Percentiles rank a stretch among this genome's conserved stretches.
These are phyloP conservation scores for Crocallis elinguaria DNA, from an alignment of 2,888 invertebrate species.

Conservation along the genomic window DNA sequence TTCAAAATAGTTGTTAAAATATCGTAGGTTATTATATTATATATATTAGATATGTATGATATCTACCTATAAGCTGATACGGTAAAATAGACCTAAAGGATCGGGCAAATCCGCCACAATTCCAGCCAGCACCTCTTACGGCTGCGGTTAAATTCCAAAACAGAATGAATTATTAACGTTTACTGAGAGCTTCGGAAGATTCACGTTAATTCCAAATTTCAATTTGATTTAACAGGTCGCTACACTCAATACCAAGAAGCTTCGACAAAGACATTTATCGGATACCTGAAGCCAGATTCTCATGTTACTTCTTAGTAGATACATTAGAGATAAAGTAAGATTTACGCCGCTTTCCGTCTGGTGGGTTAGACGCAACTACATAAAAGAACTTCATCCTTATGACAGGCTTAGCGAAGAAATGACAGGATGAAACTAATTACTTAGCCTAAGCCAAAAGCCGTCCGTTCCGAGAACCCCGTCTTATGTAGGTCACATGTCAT, in stretches of 20 bases:
- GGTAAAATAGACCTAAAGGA: no score
- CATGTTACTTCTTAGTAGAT: not conserved
- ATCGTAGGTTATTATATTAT: no score
- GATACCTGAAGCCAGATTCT: not conserved
- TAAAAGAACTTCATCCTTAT: slow-evolving; percentile 8
- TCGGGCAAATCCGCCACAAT: not conserved
- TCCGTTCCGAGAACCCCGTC: not conserved
- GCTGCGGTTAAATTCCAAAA: slow-evolving; percentile 8
- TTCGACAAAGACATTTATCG: slow-evolving; percentile 7
- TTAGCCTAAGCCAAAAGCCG: slow-evolving; percentile 9
- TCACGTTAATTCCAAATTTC: slow-evolving; percentile 16
- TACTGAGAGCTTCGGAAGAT: slow-evolving; percentile 17
- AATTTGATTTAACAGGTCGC: slow-evolving; percentile 18
- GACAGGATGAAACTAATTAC: slow-evolving; percentile 21
- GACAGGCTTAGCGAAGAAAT: slow-evolving; percentile 14
- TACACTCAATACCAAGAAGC: slow-evolving; percentile 6
- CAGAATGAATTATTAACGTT: slow-evolving; percentile 24
- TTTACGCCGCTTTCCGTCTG: not conserved
- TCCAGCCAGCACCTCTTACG: not conserved
- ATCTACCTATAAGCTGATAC: not conserved
- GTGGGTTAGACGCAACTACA: slow-evolving; percentile 1
- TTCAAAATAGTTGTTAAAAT: no score
- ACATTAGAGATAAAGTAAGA: not conserved
- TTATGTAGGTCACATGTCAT: not conserved
- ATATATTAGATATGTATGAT: no score